Evolutionary conservation across 2,797 vertebrate genomes (phyloP), one percentile per base, ranked within the genome.

Genomic region (Ambastaia sidthimunki): DNA sequence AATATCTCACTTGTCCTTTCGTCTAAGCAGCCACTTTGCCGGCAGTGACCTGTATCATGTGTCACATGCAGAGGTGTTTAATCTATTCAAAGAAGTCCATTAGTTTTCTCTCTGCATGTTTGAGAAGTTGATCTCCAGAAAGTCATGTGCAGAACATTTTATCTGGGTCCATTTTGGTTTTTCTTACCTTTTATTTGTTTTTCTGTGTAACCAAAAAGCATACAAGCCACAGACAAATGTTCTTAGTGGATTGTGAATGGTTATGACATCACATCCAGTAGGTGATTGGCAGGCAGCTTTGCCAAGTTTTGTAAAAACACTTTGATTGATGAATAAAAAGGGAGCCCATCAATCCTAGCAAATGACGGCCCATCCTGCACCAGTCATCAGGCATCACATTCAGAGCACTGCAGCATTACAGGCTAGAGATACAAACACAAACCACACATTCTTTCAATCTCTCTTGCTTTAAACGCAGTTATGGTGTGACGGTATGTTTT

Each of bases 1-100:
- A 86, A 74, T 59, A 23, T 81, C 31, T 70, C 73, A 55, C 65
- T 71, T 21, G 60, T 74, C 23, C 55, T 80, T 57, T 71, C 65
- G 19, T 82, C 82, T 72, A 62, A 74, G 19, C 9, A 57, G 34
- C 68, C 31, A 34, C 55, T 60, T 70, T 78, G 10, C 65, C 44
- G 37, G 67, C 3, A 23, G 28, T 15, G 52, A 68, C n/a, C 10
- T 44, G 31, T 3, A 67, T 77, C n/a, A 21, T 77, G 11, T 63
- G 47, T 48, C 34, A 21, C 47, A 28, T 65, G 28, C n/a, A 12
- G 18, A 13, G 57, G 48, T 62, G 41, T 12, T 15, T 13, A 12
- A 13, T 25, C 1, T 67, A 59, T 63, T 63, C 48, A 69, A 69
- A 59, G 16, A 28, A 57, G 19, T 12, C 3, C 1, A 77, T 60